Conservation (phyloP, 2,888 invertebrate genomes). For the Spatulosminthurus flaviceps region DNA sequence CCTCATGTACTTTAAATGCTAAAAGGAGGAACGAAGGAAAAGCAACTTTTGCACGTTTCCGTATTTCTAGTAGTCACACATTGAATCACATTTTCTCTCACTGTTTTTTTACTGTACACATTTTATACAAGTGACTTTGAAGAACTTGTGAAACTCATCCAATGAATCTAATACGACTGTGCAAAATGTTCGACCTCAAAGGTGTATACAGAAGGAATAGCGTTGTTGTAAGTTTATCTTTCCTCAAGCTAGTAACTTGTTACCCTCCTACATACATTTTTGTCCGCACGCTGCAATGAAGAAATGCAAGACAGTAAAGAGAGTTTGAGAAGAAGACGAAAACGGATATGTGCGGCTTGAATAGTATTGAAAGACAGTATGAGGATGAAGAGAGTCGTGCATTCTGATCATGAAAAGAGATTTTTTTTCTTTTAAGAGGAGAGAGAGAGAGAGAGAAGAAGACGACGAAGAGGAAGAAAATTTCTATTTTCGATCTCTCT, state of each 20-base stretch:
- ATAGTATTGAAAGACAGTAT: neutral
- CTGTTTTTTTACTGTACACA: no score
- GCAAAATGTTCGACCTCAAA: neutral
- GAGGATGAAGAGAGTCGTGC: conserved; percentile 17
- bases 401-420: conserved; percentile 31
- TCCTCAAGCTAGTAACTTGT: neutral
- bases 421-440: conserved; percentile 51
- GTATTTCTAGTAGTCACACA: neutral
- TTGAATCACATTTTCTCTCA: neutral
- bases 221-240: conserved; percentile 18
- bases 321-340: neutral
- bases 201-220: neutral
- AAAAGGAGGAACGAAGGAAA: no score
- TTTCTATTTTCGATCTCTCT: conserved; percentile 51
- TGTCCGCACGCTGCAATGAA: neutral
- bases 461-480: no score
- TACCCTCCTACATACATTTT: neutral
- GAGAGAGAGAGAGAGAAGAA: no score
- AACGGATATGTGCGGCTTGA: neutral
- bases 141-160: neutral
- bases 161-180: neutral
- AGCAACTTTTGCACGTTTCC: conserved; percentile 1
- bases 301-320: neutral
- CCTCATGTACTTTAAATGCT: no score
- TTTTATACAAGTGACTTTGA: no score